These are phyloP conservation scores for Holacanthella duospinosa DNA, from an alignment of 2,888 invertebrate genomes.

Conservation along the genomic window DNA sequence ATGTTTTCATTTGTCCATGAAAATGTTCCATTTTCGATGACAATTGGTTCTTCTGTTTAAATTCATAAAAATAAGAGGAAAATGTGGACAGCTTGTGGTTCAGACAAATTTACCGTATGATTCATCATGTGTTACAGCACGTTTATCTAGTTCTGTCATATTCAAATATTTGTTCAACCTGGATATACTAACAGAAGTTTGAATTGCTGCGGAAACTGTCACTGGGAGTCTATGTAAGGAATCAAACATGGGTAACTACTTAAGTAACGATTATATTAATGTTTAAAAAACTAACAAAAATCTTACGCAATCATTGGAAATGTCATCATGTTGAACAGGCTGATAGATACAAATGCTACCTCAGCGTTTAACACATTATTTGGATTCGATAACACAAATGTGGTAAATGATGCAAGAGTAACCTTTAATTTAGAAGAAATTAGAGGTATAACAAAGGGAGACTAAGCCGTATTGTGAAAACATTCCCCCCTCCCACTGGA, in stretches of 20 bases:
- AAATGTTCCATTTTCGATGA: constrained; percentile 79
- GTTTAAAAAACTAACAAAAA: too few species aligned
- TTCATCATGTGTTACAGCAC: constrained; percentile 39
- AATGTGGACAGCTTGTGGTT: too few species aligned
- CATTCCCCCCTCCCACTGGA: too few species aligned
- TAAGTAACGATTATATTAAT: too few species aligned
- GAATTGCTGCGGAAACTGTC: neutral
- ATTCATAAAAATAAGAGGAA: too few species aligned
- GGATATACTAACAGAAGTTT: constrained; percentile 45
- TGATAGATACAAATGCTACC: constrained; percentile 74
- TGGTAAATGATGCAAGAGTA: constrained; percentile 58
- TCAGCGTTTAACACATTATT: constrained; percentile 65
- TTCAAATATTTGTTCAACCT: constrained; percentile 49
- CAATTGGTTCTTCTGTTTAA: constrained; percentile 48
- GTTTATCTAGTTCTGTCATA: constrained; percentile 47
- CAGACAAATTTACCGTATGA: constrained; percentile 21
- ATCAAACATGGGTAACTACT: too few species aligned
- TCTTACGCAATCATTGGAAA: constrained; percentile 76
- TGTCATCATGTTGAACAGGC: constrained; percentile 76
- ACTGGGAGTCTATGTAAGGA: neutral
- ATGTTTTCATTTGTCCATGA: constrained; percentile 57
- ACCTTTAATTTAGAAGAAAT: too few species aligned
- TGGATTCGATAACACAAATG: constrained; percentile 60
- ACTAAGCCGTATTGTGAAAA: too few species aligned
- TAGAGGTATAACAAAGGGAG: too few species aligned